Conservation (phyloP, 2,113 vertebrate species). For the Bos javanicus region DNA sequence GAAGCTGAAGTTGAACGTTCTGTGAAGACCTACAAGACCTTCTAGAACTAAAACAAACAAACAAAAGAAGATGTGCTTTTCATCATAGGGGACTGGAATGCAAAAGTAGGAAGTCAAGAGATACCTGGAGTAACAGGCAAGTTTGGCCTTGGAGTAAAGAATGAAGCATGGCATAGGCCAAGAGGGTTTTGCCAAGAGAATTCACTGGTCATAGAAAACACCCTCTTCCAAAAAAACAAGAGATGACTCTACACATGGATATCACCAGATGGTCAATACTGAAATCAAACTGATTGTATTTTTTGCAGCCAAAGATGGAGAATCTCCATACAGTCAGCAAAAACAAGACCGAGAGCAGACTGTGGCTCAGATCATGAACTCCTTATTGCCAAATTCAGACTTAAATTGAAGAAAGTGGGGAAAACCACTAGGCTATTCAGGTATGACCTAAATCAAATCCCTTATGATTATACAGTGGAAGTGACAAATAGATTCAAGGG, state of each 20-base stretch:
- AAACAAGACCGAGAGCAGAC: rapidly evolving
- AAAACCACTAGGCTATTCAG: background rate
- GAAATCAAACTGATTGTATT: background rate
- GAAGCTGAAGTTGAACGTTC: background rate
- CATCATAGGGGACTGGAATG: background rate
- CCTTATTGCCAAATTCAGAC: background rate
- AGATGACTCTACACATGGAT: background rate
- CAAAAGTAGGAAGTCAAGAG: background rate
- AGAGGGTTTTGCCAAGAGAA: background rate
- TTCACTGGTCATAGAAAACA: background rate
- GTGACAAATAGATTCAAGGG: background rate
- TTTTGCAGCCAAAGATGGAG: background rate
- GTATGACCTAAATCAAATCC: background rate
- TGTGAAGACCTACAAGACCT: background rate
- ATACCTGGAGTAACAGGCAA: background rate
- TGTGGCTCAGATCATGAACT: background rate
- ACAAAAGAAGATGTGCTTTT: background rate
- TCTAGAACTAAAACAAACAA: background rate
- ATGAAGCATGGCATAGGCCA: background rate
- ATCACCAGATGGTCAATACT: background rate
- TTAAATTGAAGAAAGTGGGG: background rate
- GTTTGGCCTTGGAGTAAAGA: background rate
- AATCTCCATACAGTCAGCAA: background rate
- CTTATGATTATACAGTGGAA: background rate
- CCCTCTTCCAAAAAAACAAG: background rate